A percentile compares a stretch with the other conserved stretches of the same genome.
These are phyloP conservation scores for Lepisosteus osseus DNA, from an alignment of 2,113 vertebrate species.

Conservation along the genomic window DNA sequence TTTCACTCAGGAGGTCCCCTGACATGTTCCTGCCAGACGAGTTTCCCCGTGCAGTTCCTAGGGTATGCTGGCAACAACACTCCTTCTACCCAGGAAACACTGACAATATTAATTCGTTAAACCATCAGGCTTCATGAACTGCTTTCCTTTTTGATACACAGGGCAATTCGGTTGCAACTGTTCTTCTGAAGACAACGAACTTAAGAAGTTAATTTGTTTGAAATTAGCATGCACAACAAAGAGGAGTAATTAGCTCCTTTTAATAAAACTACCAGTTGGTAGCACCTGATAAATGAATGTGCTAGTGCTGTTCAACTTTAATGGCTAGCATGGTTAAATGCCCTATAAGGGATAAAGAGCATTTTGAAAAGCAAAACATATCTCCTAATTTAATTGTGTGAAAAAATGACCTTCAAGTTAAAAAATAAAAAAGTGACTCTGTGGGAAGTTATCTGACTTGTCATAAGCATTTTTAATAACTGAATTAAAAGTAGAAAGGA, in stretches of 20 bases:
- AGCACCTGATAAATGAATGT: constrained; percentile 35
- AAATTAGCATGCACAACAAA: constrained; percentile 28
- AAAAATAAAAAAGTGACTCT: constrained; percentile 5
- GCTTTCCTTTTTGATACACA: constrained; percentile 10
- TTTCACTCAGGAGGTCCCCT: too few species aligned
- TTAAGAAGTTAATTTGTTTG: constrained; percentile 7
- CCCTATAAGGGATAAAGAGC: too few species aligned
- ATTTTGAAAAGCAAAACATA: background rate
- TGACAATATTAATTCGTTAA: background rate
- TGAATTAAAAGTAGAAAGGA: background rate
- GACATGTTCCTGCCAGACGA: constrained; percentile 25
- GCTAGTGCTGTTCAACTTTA: constrained; percentile 27
- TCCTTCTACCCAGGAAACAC: background rate
- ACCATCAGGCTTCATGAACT: constrained; percentile 4
- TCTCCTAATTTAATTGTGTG: constrained; percentile 22
- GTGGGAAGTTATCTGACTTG: background rate
- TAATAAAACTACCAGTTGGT: constrained; percentile 30
- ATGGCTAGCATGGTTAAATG: constrained; percentile 12
- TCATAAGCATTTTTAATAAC: background rate
- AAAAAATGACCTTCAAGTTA: constrained; percentile 22
- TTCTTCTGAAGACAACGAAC: constrained; percentile 18
- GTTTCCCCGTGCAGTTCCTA: constrained; percentile 33
- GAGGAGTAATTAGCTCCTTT: constrained; percentile 33
- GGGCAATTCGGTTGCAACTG: constrained; percentile 7
- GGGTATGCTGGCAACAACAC: background rate